Evolutionary conservation across 2,113 vertebrate species (phyloP), one percentile per base, ranked within the genome.

Genomic region (Galeopterus variegatus): DNA sequence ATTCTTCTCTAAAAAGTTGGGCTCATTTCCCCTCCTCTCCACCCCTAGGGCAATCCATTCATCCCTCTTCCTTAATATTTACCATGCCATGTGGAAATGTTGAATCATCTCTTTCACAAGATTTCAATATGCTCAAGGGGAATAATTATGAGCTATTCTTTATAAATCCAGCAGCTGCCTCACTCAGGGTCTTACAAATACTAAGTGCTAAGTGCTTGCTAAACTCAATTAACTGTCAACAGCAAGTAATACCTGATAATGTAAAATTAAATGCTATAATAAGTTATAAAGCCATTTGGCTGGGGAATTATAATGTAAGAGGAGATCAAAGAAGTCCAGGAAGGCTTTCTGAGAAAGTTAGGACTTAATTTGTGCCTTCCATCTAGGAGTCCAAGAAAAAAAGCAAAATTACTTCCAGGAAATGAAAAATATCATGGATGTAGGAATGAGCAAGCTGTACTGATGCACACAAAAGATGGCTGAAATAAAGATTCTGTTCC

Each of bases 401-500:
- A 96, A 79, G 9, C 15, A 82, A 95, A 91, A 62, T 48, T 69
- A 41, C 80, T 90, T 84, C 26, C 28, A 94, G 21, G 12, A 86
- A 88, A 86, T 69, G 28, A 72, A 72, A 84, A 69, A n/a, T 76
- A 52, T 65, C 24, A 64, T 64, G 93, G 80, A 64, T 5, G 3
- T 67, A 28, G 21, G 31, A 88, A 80, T 58, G 14, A 67, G 54
- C 9, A 69, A 86, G 10, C 10, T 81, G 3, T 41, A 41, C 2
- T 24, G 33, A 79, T 45, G 23, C 19, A 28, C 23, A 60, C 76
- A 31, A 73, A 28, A 90, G 13, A 11, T 28, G 36, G 72, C 13
- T 52, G 5, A 28, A 81, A 8, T 33, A 33, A 5, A 28, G 62
- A 48, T 24, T 13, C 0, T 75, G 12, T 58, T 93, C 31, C 52